Evolutionary conservation across 2,888 invertebrate species (phyloP).

Genomic region (Synergus laeviventris): DNA sequence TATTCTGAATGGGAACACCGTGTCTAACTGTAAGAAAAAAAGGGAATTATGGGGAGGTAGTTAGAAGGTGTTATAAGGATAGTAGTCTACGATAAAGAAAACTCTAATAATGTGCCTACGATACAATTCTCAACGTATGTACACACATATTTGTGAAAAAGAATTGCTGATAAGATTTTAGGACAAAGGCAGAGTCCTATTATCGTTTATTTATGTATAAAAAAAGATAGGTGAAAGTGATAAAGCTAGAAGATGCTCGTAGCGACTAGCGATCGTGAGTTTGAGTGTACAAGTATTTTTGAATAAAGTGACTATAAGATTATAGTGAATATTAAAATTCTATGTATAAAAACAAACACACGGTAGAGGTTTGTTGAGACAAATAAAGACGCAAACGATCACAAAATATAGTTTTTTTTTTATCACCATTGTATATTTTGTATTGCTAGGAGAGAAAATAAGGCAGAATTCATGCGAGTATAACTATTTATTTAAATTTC

Average conservation of each 20-base stretch:
- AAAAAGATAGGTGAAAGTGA: slow-evolving; percentile 30
- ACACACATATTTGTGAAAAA: slow-evolving; percentile 21
- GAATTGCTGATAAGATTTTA: slow-evolving; percentile 26
- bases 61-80: slow-evolving; percentile 4
- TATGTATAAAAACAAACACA: slow-evolving; percentile 31
- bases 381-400: slow-evolving; percentile 20
- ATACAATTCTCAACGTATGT: slow-evolving; percentile 27
- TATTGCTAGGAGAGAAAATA: not conserved
- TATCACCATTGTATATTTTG: not conserved
- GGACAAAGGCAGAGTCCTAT: slow-evolving; percentile 11
- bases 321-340: slow-evolving; percentile 11
- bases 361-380: slow-evolving; percentile 32
- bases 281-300: slow-evolving; percentile 39
- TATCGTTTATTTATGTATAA: slow-evolving; percentile 38
- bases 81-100: not conserved
- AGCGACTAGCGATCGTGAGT: slow-evolving; percentile 22
- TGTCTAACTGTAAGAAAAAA: slow-evolving; percentile 30
- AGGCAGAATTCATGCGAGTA: slow-evolving; percentile 23
- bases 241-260: slow-evolving; percentile 38
- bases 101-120: slow-evolving; percentile 34
- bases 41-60: not conserved
- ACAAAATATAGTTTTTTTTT: slow-evolving; percentile 1
- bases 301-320: slow-evolving; percentile 37
- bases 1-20: slow-evolving; percentile 8
- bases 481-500: slow-evolving; percentile 14